Evolutionary conservation across 2,888 invertebrate genomes (phyloP).

Genomic region (Julus scanicus): DNA sequence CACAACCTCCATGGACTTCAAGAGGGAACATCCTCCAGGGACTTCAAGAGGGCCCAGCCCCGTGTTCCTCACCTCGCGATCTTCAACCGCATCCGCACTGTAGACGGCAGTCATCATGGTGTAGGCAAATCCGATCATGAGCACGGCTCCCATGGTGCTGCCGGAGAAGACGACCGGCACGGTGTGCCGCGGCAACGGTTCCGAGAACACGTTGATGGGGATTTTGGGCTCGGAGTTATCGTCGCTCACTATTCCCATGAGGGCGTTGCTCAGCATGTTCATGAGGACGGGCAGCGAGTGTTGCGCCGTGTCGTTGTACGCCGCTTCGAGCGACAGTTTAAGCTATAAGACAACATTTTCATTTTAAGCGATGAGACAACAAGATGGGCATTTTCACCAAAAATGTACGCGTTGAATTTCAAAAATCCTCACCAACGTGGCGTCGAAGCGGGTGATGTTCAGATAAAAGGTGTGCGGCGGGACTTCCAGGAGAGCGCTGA

Average conservation of each 20-base stretch:
- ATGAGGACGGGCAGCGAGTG: constrained; percentile 82
- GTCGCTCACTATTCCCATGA: constrained; percentile 62
- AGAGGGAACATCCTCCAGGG: too few relatives aligned
- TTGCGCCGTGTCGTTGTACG: constrained; percentile 82
- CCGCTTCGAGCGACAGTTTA: constrained; percentile 64
- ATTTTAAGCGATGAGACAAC: background rate
- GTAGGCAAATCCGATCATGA: constrained; percentile 84
- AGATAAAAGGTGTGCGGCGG: constrained; percentile 56
- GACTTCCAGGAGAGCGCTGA: constrained; percentile 50
- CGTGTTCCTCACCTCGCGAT: constrained; percentile 89
- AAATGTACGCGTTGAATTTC: too few relatives aligned
- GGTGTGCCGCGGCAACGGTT: constrained; percentile 75
- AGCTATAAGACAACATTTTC: constrained; percentile 55
- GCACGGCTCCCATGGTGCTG: constrained; percentile 78
- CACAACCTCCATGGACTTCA: too few relatives aligned
- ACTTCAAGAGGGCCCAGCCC: too few relatives aligned
- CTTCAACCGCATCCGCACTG: constrained; percentile 83
- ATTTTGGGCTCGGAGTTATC: background rate
- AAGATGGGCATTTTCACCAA: too few relatives aligned
- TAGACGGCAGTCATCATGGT: constrained; percentile 80
- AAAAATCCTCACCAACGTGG: background rate
- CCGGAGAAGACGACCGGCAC: constrained; percentile 65
- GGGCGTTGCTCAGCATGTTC: constrained; percentile 77
- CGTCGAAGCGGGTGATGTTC: constrained; percentile 47
- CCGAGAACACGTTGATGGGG: background rate